phyloP scores from a whole-genome alignment of 2,797 vertebrate species.

The Sparidentex hasta region DNA sequence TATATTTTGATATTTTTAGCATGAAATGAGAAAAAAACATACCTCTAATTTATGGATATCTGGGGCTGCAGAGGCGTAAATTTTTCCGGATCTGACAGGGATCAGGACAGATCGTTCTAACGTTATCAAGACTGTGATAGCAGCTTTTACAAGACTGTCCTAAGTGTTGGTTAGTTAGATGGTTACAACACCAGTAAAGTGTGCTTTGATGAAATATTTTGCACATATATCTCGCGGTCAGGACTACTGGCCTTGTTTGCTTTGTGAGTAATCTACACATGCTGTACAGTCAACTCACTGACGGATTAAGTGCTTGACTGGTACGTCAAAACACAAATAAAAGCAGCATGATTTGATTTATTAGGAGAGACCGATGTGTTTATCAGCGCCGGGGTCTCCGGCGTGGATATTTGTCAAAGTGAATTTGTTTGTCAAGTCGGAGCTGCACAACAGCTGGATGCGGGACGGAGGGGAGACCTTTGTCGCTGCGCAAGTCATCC shows the following conservation, averaged over 20 bases:
- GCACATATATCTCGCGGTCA: constrained; percentile 1
- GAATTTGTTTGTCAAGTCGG: constrained; percentile 73
- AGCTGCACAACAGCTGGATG: constrained; percentile 65
- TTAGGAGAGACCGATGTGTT: constrained; percentile 73
- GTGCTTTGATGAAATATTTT: constrained; percentile 2
- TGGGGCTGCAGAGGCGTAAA: no score
- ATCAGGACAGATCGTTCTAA: no score
- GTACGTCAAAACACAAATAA: constrained; percentile 78
- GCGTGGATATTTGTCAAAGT: constrained; percentile 71
- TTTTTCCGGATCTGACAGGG: no score
- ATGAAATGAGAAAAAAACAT: no score
- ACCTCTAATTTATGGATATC: no score
- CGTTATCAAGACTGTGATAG: no score
- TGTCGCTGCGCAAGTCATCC: constrained; percentile 23
- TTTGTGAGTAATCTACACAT: constrained; percentile 55
- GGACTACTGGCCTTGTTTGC: constrained; percentile 8
- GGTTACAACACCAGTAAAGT: background rate
- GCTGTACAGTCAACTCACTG: constrained; percentile 61
- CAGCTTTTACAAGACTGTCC: background rate
- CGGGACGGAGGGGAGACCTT: constrained; percentile 29
- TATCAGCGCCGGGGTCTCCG: constrained; percentile 62
- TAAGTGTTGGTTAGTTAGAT: background rate
- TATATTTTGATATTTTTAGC: no score
- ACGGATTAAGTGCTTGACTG: constrained; percentile 73
- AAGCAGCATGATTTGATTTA: constrained; percentile 70